Evolutionary conservation across 1,140 invertebrate species (phyloP).

Genomic region (Trigoniulus corallinus): DNA sequence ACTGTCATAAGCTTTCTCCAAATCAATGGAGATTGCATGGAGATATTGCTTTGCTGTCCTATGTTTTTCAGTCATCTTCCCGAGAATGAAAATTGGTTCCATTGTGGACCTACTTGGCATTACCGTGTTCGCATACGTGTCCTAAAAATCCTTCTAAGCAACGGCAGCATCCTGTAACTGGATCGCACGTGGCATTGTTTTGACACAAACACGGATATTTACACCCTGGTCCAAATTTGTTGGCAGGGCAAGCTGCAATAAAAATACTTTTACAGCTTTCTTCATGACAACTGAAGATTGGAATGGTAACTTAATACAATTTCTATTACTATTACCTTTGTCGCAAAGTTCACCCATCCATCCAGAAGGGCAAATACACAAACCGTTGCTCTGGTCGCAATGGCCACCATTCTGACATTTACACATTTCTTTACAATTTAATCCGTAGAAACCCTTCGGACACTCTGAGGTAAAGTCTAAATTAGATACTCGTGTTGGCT

Average conservation of each 20-base stretch:
- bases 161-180: neutral
- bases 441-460: conserved; percentile 25
- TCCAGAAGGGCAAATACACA: conserved; percentile 32
- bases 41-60: too few species aligned
- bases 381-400: conserved; percentile 29
- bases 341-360: conserved; percentile 28
- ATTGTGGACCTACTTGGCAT: too few species aligned
- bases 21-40: too few species aligned
- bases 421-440: conserved; percentile 27
- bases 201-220: conserved; percentile 2
- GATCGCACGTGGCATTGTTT: conserved; percentile 1
- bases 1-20: too few species aligned
- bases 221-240: conserved; percentile 5
- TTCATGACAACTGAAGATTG: too few species aligned
- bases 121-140: conserved; percentile 5
- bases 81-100: too few species aligned
- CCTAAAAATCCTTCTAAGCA: conserved; percentile 3
- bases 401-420: conserved; percentile 29
- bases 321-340: conserved; percentile 19
- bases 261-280: too few species aligned
- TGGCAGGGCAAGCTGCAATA: conserved; percentile 3
- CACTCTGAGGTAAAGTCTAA: conserved; percentile 22
- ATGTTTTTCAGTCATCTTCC: too few species aligned
- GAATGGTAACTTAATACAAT: neutral
- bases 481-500: neutral